Percentiles rank a stretch among this genome's conserved stretches.
These are phyloP conservation scores for Acanthurus lineatus DNA, from an alignment of 2,797 vertebrate species.

Conservation along the genomic window DNA sequence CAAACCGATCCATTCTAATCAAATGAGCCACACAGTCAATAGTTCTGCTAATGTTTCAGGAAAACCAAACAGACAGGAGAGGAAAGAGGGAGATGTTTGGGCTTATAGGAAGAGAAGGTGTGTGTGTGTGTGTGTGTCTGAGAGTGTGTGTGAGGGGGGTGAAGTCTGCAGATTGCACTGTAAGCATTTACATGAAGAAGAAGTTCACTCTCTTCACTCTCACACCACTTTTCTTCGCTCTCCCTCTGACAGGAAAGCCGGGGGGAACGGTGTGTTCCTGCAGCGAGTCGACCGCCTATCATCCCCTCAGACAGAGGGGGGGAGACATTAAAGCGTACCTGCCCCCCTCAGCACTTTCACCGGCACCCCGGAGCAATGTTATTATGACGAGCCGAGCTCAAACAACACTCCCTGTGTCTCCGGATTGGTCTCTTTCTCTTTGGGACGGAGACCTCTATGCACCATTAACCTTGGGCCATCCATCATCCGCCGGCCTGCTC, in stretches of 20 bases:
- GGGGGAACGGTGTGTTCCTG: slow-evolving; percentile 59
- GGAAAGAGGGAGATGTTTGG: background rate
- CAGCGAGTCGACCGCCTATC: slow-evolving; percentile 51
- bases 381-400: slow-evolving; percentile 68
- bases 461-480: slow-evolving; percentile 73
- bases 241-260: slow-evolving; percentile 36
- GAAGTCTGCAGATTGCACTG: slow-evolving; percentile 42
- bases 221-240: slow-evolving; percentile 28
- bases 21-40: slow-evolving; percentile 50
- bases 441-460: slow-evolving; percentile 65
- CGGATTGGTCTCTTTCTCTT: slow-evolving; percentile 38
- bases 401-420: slow-evolving; percentile 38
- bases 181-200: slow-evolving; percentile 57
- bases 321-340: slow-evolving; percentile 69
- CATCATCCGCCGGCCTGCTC: slow-evolving; percentile 71
- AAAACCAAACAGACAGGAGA: background rate
- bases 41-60: slow-evolving; percentile 5
- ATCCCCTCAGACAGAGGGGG: slow-evolving; percentile 56
- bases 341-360: slow-evolving; percentile 69
- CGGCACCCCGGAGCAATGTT: slow-evolving; percentile 48
- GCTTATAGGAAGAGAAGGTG: slow-evolving; percentile 26
- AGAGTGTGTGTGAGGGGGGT: background rate
- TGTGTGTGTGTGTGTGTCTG: too few species aligned
- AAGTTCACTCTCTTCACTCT: slow-evolving; percentile 16
- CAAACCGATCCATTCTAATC: background rate